phyloP scores from a whole-genome alignment of 53 echinoderm and acorn worm genomes.

The Astropecten irregularis region DNA sequence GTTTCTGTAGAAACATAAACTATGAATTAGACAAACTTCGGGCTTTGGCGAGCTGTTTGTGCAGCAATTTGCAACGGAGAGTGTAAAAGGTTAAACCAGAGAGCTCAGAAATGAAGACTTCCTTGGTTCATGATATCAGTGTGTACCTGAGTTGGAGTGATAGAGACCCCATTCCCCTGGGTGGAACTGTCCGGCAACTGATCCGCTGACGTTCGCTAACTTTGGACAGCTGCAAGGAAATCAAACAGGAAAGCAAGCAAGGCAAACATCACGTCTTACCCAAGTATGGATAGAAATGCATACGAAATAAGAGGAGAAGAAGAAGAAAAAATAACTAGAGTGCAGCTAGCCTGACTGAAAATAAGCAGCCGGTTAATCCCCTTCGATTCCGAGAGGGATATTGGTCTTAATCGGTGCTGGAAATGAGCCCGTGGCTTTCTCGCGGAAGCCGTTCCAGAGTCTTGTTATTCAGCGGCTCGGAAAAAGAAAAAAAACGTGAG shows the following conservation, averaged over 20 bases:
- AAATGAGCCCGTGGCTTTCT: not conserved
- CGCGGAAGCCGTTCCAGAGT: not conserved
- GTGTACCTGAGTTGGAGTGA: slow-evolving; percentile 25
- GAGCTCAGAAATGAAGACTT: too few species aligned
- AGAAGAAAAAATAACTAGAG: too few species aligned
- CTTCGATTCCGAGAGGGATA: slow-evolving; percentile 16
- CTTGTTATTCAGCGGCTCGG: not conserved
- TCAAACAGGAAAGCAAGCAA: slow-evolving; percentile 21
- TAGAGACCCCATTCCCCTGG: slow-evolving; percentile 52
- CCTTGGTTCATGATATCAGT: too few species aligned
- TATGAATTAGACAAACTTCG: too few species aligned
- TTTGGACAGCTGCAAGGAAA: slow-evolving; percentile 34
- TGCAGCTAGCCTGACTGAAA: not conserved
- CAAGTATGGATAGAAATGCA: too few species aligned
- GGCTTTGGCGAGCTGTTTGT: too few species aligned
- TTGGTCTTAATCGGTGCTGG: slow-evolving; percentile 6
- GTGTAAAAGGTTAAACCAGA: too few species aligned
- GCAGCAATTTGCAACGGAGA: too few species aligned
- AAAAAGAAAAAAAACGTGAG: not conserved
- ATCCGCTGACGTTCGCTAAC: slow-evolving; percentile 8
- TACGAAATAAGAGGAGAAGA: not conserved
- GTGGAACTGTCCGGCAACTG: slow-evolving; percentile 13
- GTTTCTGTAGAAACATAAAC: too few species aligned
- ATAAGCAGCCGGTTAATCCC: not conserved
- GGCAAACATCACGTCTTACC: slow-evolving; percentile 40